Evolutionary conservation across 2,888 invertebrate species (phyloP).

Genomic region (Nineta flava): DNA sequence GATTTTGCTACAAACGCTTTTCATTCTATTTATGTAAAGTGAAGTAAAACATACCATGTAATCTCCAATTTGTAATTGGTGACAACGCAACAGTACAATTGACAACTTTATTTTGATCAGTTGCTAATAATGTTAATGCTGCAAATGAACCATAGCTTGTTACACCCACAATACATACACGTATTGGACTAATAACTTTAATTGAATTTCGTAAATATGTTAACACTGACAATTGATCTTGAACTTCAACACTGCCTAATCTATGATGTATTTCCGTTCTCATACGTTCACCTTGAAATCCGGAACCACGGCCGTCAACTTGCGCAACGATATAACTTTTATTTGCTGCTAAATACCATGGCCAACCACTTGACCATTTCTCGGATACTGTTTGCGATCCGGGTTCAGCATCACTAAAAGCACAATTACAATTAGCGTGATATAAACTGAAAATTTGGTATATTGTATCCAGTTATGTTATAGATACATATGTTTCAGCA

Average conservation of each 20-base stretch:
- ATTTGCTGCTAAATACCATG: constrained; percentile 68
- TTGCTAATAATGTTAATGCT: constrained; percentile 61
- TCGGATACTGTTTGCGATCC: constrained; percentile 75
- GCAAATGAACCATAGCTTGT: constrained; percentile 81
- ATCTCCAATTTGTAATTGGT: constrained; percentile 71
- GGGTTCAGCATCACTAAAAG: constrained; percentile 64
- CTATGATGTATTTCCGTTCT: constrained; percentile 51
- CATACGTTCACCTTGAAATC: constrained; percentile 62
- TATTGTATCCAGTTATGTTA: too few relatives aligned
- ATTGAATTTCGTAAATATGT: constrained; percentile 65
- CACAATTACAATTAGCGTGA: too few relatives aligned
- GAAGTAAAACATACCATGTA: constrained; percentile 44
- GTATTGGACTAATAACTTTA: constrained; percentile 63
- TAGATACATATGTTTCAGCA: too few relatives aligned
- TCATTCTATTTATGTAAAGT: too few relatives aligned
- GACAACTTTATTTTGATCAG: constrained; percentile 58
- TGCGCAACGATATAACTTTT: constrained; percentile 73
- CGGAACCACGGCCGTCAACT: constrained; percentile 80
- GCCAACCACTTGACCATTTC: constrained; percentile 65
- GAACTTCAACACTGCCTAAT: constrained; percentile 43
- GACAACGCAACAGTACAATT: constrained; percentile 75
- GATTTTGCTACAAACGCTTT: neutral
- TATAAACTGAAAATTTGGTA: too few relatives aligned
- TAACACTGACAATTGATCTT: constrained; percentile 38
- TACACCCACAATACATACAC: constrained; percentile 70